phyloP scores from a whole-genome alignment of 2,113 vertebrate species.

The Lasiurus cinereus region DNA sequence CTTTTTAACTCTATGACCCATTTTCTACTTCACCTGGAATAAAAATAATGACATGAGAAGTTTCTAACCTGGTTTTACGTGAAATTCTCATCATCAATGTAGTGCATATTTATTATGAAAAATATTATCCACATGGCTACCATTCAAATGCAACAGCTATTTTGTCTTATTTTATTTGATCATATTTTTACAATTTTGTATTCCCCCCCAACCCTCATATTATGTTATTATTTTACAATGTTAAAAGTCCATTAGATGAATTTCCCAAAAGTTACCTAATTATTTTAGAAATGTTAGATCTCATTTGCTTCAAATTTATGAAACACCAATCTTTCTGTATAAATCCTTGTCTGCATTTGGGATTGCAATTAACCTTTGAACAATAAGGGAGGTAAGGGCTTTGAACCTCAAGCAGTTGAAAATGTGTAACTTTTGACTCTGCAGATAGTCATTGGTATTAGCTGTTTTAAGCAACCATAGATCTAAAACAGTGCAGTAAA shows the following conservation, averaged over 20 bases:
- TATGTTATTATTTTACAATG: neutral
- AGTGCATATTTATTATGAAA: neutral
- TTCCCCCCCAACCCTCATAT: neutral
- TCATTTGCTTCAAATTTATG: neutral
- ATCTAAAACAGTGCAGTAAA: neutral
- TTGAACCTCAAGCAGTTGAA: neutral
- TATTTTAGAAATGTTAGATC: conserved; percentile 15
- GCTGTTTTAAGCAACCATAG: neutral
- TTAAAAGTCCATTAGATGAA: neutral
- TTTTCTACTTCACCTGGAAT: neutral
- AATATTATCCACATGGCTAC: neutral
- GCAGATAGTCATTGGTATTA: too few species aligned
- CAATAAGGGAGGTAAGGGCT: too few species aligned
- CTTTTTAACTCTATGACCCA: neutral
- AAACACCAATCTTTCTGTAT: neutral
- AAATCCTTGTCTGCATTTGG: conserved; percentile 1
- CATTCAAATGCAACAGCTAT: neutral
- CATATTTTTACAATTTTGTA: neutral
- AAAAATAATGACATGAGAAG: neutral
- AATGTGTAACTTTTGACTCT: neutral
- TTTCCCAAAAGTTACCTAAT: neutral
- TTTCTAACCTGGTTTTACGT: neutral
- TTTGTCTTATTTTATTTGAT: neutral
- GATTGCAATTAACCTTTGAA: neutral
- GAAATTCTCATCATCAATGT: neutral